Conservation (phyloP, 2,888 invertebrate genomes). For the Emmelina monodactyla region DNA sequence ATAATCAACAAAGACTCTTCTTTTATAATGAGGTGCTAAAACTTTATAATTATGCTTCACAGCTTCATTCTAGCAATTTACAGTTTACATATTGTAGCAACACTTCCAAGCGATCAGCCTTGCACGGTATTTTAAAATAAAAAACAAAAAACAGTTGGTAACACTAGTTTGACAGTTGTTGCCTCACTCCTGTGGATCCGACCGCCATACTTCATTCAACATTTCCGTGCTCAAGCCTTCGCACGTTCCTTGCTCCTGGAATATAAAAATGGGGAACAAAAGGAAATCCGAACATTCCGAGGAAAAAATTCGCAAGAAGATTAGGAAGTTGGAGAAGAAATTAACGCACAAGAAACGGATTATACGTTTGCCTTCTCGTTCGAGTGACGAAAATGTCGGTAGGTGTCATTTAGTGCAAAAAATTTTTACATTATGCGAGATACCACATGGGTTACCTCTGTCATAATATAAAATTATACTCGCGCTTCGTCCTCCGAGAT, state of each 20-base stretch:
- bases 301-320: background rate
- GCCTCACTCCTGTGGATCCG: background rate
- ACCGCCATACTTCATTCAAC: background rate
- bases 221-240: background rate
- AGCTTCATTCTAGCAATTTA: background rate
- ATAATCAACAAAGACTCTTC: no score
- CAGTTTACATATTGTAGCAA: background rate
- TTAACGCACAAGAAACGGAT: background rate
- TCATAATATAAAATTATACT: background rate
- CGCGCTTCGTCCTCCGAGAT: background rate
- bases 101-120: background rate
- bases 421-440: background rate
- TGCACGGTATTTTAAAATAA: background rate
- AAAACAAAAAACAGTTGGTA: background rate
- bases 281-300: background rate
- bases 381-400: background rate
- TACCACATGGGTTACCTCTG: constrained; percentile 1
- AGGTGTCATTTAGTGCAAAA: background rate
- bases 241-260: background rate
- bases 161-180: background rate
- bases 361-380: background rate
- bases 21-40: no score
- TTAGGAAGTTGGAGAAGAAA: background rate
- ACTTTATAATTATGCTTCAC: no score
- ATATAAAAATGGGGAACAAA: background rate